phyloP scores from a whole-genome alignment of 1,140 invertebrate genomes.

The Drosophila simulans region DNA sequence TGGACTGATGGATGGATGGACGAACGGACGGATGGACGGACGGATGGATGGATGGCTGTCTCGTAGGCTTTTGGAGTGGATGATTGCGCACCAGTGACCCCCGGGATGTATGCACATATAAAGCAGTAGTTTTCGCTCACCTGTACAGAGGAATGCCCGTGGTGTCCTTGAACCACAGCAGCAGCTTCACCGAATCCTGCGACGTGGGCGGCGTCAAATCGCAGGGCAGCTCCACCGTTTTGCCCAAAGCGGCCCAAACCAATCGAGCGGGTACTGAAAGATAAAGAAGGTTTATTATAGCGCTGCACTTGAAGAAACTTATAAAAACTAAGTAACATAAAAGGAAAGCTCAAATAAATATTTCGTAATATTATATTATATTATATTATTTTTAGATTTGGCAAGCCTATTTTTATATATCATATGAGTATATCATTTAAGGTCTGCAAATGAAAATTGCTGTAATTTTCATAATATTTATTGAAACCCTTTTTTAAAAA shows the following conservation, averaged over 20 bases:
- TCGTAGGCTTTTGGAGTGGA: conserved; percentile 23
- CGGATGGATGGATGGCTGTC: conserved; percentile 39
- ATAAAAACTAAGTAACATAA: too few relatives aligned
- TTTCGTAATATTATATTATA: too few relatives aligned
- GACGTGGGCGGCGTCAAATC: conserved; percentile 90
- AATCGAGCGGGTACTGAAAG: conserved; percentile 87
- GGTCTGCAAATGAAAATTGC: too few relatives aligned
- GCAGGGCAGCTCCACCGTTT: conserved; percentile 91
- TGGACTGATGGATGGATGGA: conserved; percentile 43
- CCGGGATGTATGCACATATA: neutral
- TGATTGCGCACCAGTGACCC: conserved; percentile 25
- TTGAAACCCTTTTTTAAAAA: too few relatives aligned
- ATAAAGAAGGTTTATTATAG: conserved; percentile 17
- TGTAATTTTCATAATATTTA: neutral
- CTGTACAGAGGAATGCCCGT: conserved; percentile 93
- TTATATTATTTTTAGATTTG: too few relatives aligned
- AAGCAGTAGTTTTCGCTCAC: conserved; percentile 85
- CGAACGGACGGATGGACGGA: conserved; percentile 51
- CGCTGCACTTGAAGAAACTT: neutral
- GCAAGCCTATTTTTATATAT: too few relatives aligned
- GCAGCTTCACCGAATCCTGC: conserved; percentile 90
- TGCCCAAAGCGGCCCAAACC: conserved; percentile 90
- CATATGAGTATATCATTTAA: too few relatives aligned
- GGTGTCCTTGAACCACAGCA: conserved; percentile 94
- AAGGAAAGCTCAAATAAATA: too few relatives aligned